Evolutionary conservation across 2,888 invertebrate species (phyloP).

Genomic region (Leptopilina syphax): DNA sequence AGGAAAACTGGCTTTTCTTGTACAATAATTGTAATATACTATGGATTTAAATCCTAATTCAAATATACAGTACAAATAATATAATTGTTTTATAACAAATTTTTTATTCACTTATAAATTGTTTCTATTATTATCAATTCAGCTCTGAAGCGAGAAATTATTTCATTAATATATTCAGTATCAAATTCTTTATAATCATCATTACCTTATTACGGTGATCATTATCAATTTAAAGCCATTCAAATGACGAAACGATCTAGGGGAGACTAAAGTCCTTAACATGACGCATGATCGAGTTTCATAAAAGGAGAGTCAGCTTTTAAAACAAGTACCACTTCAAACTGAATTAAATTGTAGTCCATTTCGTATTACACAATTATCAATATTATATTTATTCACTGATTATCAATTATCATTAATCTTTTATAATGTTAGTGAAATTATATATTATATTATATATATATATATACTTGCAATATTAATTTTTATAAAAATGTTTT

Average conservation of each 20-base stretch:
- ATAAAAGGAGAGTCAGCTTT: constrained; percentile 10
- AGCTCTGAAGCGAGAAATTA: constrained; percentile 8
- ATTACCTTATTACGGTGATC: constrained; percentile 39
- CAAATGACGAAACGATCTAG: constrained; percentile 40
- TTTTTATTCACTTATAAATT: constrained; percentile 11
- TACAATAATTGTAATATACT: too few species aligned
- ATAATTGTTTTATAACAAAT: too few species aligned
- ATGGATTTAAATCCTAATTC: too few species aligned
- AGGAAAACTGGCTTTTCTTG: too few species aligned
- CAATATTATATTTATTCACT: too few species aligned
- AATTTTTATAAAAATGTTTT: too few species aligned
- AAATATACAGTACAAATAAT: too few species aligned
- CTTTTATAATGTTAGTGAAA: too few species aligned
- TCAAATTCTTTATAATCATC: constrained; percentile 41
- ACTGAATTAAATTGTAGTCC: not conserved
- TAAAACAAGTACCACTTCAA: constrained; percentile 13
- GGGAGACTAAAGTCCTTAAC: constrained; percentile 35
- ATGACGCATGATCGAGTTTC: constrained; percentile 29
- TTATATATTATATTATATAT: too few species aligned
- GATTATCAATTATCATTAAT: too few species aligned
- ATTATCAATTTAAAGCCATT: constrained; percentile 37
- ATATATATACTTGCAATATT: too few species aligned
- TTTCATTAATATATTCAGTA: constrained; percentile 39
- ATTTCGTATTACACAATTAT: too few species aligned
- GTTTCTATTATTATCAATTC: constrained; percentile 12